Percentiles rank a stretch among this genome's conserved stretches.
phyloP scores from a whole-genome alignment of 2,113 vertebrate genomes.

The Saguinus midas region DNA sequence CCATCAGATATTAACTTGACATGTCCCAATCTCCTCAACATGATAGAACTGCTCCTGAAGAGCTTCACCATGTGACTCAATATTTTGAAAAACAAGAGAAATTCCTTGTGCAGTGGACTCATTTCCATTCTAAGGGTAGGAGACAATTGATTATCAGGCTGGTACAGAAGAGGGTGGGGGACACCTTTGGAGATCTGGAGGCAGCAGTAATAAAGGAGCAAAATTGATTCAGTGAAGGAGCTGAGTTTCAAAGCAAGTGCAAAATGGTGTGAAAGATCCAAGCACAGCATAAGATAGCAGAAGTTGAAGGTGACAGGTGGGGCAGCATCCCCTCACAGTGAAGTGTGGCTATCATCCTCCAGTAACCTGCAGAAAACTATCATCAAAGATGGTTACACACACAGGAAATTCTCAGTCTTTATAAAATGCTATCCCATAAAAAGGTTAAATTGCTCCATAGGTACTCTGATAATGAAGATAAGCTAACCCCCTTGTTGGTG shows the following conservation, averaged over 20 bases:
- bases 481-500: background rate
- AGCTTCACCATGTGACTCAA: background rate
- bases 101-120: background rate
- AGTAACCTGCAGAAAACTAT: background rate
- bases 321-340: background rate
- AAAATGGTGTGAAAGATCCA: background rate
- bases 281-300: background rate
- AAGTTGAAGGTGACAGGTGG: background rate
- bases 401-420: background rate
- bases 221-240: background rate
- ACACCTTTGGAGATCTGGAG: background rate
- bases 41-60: background rate
- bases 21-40: background rate
- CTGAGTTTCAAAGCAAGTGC: background rate
- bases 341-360: background rate
- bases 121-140: background rate
- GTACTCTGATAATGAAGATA: background rate
- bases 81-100: slow-evolving; percentile 23
- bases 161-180: background rate
- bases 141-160: background rate
- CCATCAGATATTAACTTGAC: background rate
- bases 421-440: background rate
- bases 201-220: background rate
- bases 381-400: background rate
- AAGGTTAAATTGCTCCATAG: background rate